Base-by-base conservation (phyloP, 2,888 invertebrate species). In the Cepaea hortensis region DNA sequence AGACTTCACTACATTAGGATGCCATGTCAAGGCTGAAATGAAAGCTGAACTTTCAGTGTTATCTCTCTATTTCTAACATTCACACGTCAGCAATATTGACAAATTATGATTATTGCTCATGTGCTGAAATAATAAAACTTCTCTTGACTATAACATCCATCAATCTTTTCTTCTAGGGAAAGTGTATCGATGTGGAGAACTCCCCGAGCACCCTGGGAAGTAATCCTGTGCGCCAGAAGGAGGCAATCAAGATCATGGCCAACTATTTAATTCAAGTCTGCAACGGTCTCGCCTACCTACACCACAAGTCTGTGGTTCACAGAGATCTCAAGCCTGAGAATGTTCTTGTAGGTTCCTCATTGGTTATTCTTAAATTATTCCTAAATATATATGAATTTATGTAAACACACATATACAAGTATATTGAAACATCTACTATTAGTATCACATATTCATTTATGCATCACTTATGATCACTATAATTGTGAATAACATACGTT, bases 291-390 rank as follows among this genome's bases (percentile, higher is more conserved):
- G 55, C 85, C 9, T 93, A 92, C 85, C 88, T 93, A 0, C 93
- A 93, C 88, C 85, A 89, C 7, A 92, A 91, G 85, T 90, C 90
- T 70, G 89, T 92, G 23, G 92, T 93, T 0, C 93, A 93, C 85
- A 89, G 93, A 15, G 93, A 93, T 84, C 88, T 93, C 62, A 93
- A 93, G 82, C 90, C 92, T 13, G 92, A 93, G 84, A 93, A 93
- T 85, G 91, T 93, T 79, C 87, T 93, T 90, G 93, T 93, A 88
- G 80, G 91, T 89, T 73, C 73, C 20, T 65, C 13, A 61, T 15
- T 76, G 5, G 15, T 23, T 20, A 48, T n/a, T 9, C 13, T 55
- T 62, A 62, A 68, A 50, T 73, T 11, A 18, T 75, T 48, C 18
- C 48, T 48, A 18, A 48, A 48, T 35, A 73, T 9, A 1, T 35